Percentiles rank a stretch among this genome's conserved stretches.
phyloP scores from a whole-genome alignment of 2,797 vertebrate genomes.

The Dendrocincla tyrannina region DNA sequence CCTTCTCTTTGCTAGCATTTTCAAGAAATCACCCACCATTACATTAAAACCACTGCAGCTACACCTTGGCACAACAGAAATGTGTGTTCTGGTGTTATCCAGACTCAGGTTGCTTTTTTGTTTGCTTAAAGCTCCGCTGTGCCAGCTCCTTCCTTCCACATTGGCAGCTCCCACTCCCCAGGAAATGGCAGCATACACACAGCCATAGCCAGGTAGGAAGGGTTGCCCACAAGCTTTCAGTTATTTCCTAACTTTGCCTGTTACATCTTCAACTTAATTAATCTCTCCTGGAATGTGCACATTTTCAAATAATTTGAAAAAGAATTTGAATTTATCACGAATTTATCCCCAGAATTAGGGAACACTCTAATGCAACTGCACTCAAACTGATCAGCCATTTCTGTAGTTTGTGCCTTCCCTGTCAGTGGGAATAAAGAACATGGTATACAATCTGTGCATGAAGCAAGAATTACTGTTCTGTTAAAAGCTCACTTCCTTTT shows the following conservation, averaged over 20 bases:
- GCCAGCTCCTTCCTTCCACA: neutral
- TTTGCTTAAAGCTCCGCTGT: neutral
- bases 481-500: neutral
- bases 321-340: neutral
- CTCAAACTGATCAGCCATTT: neutral
- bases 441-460: neutral
- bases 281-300: neutral
- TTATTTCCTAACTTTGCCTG: neutral
- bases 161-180: neutral
- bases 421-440: neutral
- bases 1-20: slow-evolving; percentile 1
- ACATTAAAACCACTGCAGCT: neutral
- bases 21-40: slow-evolving; percentile 30
- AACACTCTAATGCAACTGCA: neutral
- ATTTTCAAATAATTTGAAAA: neutral
- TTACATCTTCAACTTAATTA: neutral
- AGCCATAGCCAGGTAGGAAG: neutral
- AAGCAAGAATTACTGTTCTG: neutral
- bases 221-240: neutral
- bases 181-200: accelerated
- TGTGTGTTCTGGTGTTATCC: neutral
- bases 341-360: neutral
- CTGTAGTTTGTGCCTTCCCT: neutral
- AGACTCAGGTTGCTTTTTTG: neutral
- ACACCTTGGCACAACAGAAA: neutral